Evolutionary conservation across 2,797 vertebrate species (phyloP).

Genomic region (Crax fasciolata): DNA sequence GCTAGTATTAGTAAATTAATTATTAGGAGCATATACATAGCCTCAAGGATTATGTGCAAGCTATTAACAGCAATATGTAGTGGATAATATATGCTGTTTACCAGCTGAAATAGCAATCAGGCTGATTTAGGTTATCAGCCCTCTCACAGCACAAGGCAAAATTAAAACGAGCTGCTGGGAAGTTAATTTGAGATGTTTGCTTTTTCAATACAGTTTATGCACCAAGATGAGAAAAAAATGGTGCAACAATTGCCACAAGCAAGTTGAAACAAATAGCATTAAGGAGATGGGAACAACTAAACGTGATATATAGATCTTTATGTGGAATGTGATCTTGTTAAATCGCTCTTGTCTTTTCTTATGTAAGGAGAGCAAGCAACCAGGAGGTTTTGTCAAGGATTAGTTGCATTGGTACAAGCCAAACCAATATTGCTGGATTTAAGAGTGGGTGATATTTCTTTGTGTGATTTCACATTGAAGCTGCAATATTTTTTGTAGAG

Average conservation of each 20-base stretch:
- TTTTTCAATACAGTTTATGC: neutral
- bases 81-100: constrained; percentile 30
- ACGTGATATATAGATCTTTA: neutral
- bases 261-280: neutral
- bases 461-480: neutral
- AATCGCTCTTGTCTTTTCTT: neutral
- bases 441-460: neutral
- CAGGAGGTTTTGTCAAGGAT: neutral
- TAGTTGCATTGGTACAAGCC: neutral
- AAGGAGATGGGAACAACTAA: neutral
- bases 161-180: neutral
- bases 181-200: neutral
- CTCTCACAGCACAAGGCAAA: neutral
- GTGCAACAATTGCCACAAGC: neutral
- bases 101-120: constrained; percentile 16
- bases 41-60: neutral
- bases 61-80: neutral
- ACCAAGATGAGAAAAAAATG: neutral
- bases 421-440: neutral
- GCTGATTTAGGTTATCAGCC: constrained; percentile 39
- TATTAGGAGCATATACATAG: constrained; percentile 1
- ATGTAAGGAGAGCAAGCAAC: neutral
- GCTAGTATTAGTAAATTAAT: constrained; percentile 44
- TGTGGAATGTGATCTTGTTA: neutral
- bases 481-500: fast-evolving